These are phyloP conservation scores for Sarcophaga rosellei DNA, from an alignment of 2,888 invertebrate species.

Conservation along the genomic window DNA sequence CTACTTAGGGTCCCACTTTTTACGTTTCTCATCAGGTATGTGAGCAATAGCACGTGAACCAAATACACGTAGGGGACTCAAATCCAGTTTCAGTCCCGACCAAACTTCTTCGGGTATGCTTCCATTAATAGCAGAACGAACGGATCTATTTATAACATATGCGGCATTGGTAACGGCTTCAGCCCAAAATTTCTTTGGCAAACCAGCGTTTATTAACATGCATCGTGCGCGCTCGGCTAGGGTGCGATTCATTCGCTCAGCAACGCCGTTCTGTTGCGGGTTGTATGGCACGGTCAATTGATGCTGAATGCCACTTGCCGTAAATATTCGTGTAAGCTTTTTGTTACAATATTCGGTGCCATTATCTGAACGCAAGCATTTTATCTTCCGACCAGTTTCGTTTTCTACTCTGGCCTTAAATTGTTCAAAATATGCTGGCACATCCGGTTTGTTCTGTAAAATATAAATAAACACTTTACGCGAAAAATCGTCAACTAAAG, in stretches of 20 bases:
- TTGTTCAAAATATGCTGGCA: conserved; percentile 20
- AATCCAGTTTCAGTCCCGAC: conserved; percentile 28
- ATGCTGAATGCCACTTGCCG: conserved; percentile 72
- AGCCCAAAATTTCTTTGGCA: conserved; percentile 55
- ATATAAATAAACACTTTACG: conserved; percentile 43
- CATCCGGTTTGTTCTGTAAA: conserved; percentile 43
- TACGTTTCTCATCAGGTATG: conserved; percentile 24
- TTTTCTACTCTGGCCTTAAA: conserved; percentile 40
- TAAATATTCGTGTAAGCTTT: conserved; percentile 66
- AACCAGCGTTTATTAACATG: conserved; percentile 23
- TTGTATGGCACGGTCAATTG: conserved; percentile 73
- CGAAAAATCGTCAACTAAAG: conserved; percentile 48
- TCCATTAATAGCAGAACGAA: conserved; percentile 30
- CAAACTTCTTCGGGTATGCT: conserved; percentile 34
- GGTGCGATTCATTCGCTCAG: conserved; percentile 56
- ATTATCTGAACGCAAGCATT: conserved; percentile 55
- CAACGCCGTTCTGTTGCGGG: conserved; percentile 76
- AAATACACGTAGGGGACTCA: conserved; percentile 36
- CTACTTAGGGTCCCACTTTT: conserved; percentile 30
- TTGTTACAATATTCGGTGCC: conserved; percentile 70
- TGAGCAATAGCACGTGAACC: conserved; percentile 18
- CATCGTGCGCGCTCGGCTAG: conserved; percentile 38
- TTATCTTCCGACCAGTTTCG: conserved; percentile 50
- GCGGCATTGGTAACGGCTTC: conserved; percentile 47
- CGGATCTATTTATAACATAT: conserved; percentile 42